Base-by-base conservation (phyloP, 2,113 vertebrate genomes). In the Phyllopteryx taeniolatus region DNA sequence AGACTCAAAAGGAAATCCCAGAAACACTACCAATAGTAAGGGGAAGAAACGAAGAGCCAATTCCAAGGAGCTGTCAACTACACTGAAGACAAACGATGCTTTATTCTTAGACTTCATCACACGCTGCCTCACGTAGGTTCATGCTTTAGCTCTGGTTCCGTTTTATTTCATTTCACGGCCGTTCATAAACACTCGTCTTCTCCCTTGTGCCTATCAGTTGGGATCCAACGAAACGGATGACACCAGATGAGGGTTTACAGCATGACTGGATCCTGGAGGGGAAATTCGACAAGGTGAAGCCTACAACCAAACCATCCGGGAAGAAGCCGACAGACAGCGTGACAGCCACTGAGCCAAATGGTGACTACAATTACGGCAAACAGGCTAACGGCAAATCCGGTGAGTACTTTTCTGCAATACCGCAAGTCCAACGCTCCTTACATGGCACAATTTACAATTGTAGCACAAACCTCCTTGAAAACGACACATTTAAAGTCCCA, bases 1-100 rank as follows among this genome's bases (percentile, higher is more conserved):
- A 97, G 96, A 98, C 91, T 94, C 95, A 11, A 96, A 95, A 90
- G 95, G 96, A 80, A 93, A 94, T 85, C 96, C 96, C 59, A 94
- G 94, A 84, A 93, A 89, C 33, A 73, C 93, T 85, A 95, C 94
- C 0, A 97, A 95, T 86, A 96, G 94, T 80, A 96, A 94, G 64
- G 96, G 96, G 31, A 95, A 91, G 83, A 95, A 94, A 78, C 92
- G 95, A 75, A 91, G 91, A 65, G 95, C 95, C 4, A 93, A 89
- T 78, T 95, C 95, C 75, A 96, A 94, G 88, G 94, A 97, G 79
- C 92, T 98, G 59, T 92, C 89, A 6, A 79, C 86, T 31, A 83
- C 94, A 20, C 86, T 98, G 85, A 97, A 96, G 85, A 95, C 94
- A 0, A 94, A 91, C 0, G 94, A 97, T 59, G 66, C 84, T 70